A percentile compares a stretch with the other conserved stretches of the same genome.
Evolutionary conservation across 2,888 invertebrate genomes (phyloP).

Genomic region (Lepidonotus clava): DNA sequence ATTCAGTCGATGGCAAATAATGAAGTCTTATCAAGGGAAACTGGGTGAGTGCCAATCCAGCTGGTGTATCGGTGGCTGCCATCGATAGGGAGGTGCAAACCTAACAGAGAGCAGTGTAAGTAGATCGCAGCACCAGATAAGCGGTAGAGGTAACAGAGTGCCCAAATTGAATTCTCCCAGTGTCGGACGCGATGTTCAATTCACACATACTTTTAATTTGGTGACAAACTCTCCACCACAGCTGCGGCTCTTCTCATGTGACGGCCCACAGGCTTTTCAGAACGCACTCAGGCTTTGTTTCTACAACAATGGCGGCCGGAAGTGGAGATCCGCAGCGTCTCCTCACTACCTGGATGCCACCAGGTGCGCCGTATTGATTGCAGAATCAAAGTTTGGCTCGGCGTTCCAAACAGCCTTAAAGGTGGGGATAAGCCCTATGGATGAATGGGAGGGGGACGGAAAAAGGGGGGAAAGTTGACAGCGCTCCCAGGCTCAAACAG

Average conservation of each 20-base stretch:
- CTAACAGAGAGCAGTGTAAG: too few species aligned
- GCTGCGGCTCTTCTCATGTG: neutral
- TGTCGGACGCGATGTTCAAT: neutral
- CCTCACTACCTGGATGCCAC: too few species aligned
- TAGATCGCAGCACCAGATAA: too few species aligned
- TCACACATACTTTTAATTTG: neutral
- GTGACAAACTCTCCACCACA: neutral
- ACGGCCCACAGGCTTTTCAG: neutral
- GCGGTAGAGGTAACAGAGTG: neutral
- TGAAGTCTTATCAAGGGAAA: neutral
- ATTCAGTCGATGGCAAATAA: neutral
- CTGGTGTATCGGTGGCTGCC: too few species aligned
- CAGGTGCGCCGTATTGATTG: neutral
- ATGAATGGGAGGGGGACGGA: neutral
- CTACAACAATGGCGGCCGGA: neutral
- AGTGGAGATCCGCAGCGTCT: neutral
- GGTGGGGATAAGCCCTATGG: neutral
- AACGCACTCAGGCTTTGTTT: neutral
- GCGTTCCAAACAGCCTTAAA: neutral
- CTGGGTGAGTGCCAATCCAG: too few species aligned
- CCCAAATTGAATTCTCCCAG: constrained; percentile 8
- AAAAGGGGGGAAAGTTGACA: neutral
- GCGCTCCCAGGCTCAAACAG: neutral
- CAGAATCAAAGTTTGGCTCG: neutral
- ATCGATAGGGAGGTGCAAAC: too few species aligned